These are phyloP conservation scores for Drosophila sulfurigaster DNA, from an alignment of 1,140 invertebrate genomes.

Conservation along the genomic window DNA sequence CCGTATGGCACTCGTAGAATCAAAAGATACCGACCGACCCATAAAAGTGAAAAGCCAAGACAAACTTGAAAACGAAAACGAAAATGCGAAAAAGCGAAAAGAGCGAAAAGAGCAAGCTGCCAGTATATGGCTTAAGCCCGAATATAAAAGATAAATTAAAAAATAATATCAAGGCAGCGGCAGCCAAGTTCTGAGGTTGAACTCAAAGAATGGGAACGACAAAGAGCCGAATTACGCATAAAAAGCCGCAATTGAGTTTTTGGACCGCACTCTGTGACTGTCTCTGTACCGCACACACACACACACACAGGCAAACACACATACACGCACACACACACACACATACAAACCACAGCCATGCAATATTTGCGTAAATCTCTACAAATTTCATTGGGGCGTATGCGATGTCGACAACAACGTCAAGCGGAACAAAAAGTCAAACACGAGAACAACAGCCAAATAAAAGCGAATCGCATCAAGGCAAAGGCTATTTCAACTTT, in stretches of 20 bases:
- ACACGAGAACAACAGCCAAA: constrained; percentile 50
- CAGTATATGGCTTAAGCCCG: constrained; percentile 52
- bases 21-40: constrained; percentile 61
- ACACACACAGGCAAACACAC: neutral
- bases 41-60: constrained; percentile 70
- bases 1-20: constrained; percentile 41
- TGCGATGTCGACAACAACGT: constrained; percentile 20
- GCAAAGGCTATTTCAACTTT: constrained; percentile 21
- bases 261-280: constrained; percentile 37
- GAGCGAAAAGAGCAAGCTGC: constrained; percentile 1
- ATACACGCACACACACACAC: too few relatives aligned
- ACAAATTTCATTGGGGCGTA: constrained; percentile 71
- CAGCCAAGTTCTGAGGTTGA: constrained; percentile 1
- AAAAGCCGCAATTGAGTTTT: constrained; percentile 83
- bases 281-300: neutral
- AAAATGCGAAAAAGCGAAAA: neutral
- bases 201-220: constrained; percentile 24
- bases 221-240: constrained; percentile 77
- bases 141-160: constrained; percentile 82
- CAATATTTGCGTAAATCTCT: constrained; percentile 79
- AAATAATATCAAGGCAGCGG: constrained; percentile 69
- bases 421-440: constrained; percentile 40
- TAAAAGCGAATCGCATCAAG: constrained; percentile 55
- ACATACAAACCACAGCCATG: neutral
- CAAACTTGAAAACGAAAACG: constrained; percentile 13